phyloP scores from a whole-genome alignment of 2,888 invertebrate species.

The Notodonta dromedarius region DNA sequence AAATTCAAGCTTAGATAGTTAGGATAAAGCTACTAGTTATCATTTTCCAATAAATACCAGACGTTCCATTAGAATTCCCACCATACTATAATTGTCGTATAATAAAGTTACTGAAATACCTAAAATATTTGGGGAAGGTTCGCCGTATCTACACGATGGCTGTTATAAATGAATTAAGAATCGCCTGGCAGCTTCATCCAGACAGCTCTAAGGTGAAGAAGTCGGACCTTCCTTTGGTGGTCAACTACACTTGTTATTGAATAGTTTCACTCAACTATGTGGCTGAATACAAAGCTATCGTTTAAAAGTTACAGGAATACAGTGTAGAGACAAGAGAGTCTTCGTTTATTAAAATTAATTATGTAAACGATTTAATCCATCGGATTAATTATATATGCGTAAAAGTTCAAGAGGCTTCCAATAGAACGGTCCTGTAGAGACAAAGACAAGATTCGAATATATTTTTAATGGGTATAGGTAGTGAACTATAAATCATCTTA shows the following conservation, averaged over 20 bases:
- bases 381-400: no score
- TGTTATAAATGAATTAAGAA: constrained; percentile 5
- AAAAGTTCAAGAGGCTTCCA: no score
- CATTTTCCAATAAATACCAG: constrained; percentile 1
- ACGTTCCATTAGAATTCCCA: not conserved
- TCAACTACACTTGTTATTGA: constrained; percentile 1
- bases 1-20: no score
- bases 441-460: no score
- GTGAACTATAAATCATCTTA: no score
- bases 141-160: not conserved
- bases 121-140: not conserved
- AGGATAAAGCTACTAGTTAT: no score
- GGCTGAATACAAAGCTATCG: not conserved
- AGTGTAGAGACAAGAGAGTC: not conserved
- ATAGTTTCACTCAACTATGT: constrained; percentile 2
- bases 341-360: not conserved
- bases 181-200: not conserved
- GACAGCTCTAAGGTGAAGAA: not conserved
- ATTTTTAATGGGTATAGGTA: no score
- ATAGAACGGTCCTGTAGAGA: no score
- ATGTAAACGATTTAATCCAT: no score
- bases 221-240: not conserved
- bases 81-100: not conserved
- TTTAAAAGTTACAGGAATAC: not conserved
- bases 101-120: not conserved